Base-by-base conservation (phyloP, 1,140 invertebrate genomes). In the Drosophila arawakana region DNA sequence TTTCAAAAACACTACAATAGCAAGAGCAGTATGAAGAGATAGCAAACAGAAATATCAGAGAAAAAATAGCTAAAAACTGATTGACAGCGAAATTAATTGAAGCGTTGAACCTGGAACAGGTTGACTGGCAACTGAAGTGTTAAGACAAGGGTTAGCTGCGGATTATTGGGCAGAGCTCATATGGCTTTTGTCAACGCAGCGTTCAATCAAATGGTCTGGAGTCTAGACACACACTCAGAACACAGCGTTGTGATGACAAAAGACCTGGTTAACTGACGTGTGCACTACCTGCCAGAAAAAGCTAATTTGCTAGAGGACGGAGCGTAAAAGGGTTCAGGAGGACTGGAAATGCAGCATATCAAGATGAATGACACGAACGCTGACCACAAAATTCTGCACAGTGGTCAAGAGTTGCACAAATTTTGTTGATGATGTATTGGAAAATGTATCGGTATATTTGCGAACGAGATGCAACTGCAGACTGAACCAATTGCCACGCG, bases 21-120 rank as follows among this genome's bases (percentile, higher is more conserved):
- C 11, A 44, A 13, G 13, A 30, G 46, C 30, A 73, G 52, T 66
- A 41, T 15, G 62, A 58, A 55, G 57, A 39, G 25, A 34, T 30
- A 54, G 47, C 80, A 72, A 57, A 57, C 47, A 66, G 47, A 76
- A 75, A 57, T 39, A 66, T 41, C 46, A 63, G 46, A 21, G 63
- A 67, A 54, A 47, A 59, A 9, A 39, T 49, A 67, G 18, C 50
- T 15, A 54, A 57, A 79, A 79, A 73, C 74, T 86, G 83, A 86
- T 86, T 86, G 83, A 86, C 83, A 88, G 80, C 54, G 49, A 72
- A 72, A 80, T 86, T 83, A 86, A 88, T 86, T 86, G 83, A 86
- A 88, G 80, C 80, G 73, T 74, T 85, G 81, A 83, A 77, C 69
- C 70, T 78, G 65, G 34, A 30, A 43, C 57, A 44, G 62, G 39